phyloP scores from a whole-genome alignment of 1,140 invertebrate genomes.

The Brachionus paranguensis region DNA sequence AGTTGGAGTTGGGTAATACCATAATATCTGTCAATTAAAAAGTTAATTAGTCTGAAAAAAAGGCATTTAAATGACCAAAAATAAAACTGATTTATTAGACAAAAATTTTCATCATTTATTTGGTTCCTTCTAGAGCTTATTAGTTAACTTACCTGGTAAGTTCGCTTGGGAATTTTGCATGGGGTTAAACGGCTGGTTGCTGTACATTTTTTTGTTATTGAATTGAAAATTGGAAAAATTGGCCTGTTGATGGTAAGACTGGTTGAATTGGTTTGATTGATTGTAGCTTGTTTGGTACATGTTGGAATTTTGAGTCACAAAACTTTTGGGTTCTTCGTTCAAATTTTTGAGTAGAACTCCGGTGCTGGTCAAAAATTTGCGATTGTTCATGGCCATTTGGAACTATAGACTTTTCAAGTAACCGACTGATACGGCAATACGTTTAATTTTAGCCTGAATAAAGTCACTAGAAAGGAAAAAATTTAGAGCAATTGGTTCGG shows the following conservation, averaged over 20 bases:
- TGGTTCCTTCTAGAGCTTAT: neutral
- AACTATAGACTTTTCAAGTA: neutral
- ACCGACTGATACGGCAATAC: neutral
- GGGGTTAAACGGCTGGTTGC: neutral
- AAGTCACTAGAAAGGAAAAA: constrained; percentile 25
- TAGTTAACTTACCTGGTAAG: neutral
- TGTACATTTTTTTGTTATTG: neutral
- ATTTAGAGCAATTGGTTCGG: constrained; percentile 8
- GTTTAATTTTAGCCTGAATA: neutral
- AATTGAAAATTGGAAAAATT: constrained; percentile 9
- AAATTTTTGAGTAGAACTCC: constrained; percentile 19
- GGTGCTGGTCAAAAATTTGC: constrained; percentile 35
- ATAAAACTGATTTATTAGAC: neutral
- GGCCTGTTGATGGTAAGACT: neutral
- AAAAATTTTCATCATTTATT: neutral
- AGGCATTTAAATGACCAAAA: neutral
- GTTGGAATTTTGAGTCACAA: neutral
- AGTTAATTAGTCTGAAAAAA: neutral
- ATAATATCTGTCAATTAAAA: neutral
- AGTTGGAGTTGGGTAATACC: constrained; percentile 35
- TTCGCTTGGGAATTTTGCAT: neutral
- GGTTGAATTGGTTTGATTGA: neutral
- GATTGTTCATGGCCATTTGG: constrained; percentile 20
- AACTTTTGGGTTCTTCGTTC: constrained; percentile 20
- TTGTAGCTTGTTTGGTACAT: neutral